A percentile compares a stretch with the other conserved stretches of the same genome.
phyloP scores from a whole-genome alignment of 2,888 invertebrate genomes.

The Plagodis pulveraria region DNA sequence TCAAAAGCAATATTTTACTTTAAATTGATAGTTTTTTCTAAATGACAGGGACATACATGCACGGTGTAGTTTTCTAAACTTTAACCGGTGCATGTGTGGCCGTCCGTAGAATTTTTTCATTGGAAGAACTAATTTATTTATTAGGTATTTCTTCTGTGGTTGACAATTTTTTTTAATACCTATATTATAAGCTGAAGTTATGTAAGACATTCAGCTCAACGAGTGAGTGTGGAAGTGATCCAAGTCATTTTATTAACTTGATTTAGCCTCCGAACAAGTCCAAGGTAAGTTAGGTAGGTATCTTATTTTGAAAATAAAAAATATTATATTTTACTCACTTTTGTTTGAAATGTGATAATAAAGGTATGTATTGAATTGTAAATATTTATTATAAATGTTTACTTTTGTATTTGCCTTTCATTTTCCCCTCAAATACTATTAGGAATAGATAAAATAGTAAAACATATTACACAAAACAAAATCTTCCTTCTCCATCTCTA shows the following conservation, averaged over 20 bases:
- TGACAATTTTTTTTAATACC: too few species aligned
- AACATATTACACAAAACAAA: too few species aligned
- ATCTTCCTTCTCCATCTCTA: too few species aligned
- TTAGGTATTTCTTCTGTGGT: too few species aligned
- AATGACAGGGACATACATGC: too few species aligned
- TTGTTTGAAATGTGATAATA: constrained; percentile 76
- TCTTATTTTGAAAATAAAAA: constrained; percentile 52
- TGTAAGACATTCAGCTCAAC: not conserved
- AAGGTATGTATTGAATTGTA: constrained; percentile 69
- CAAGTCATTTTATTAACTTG: constrained; percentile 1
- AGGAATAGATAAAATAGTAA: too few species aligned
- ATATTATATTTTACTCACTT: constrained; percentile 72
- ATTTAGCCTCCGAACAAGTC: constrained; percentile 30
- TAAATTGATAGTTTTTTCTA: too few species aligned
- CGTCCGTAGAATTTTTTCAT: too few species aligned
- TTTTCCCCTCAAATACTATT: constrained; percentile 8
- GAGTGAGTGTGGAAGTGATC: not conserved
- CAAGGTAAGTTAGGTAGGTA: constrained; percentile 56
- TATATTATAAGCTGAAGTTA: not conserved
- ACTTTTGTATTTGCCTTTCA: constrained; percentile 57
- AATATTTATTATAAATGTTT: constrained; percentile 81
- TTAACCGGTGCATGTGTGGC: too few species aligned
- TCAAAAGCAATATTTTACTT: too few species aligned
- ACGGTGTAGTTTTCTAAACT: too few species aligned
- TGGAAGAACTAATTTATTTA: too few species aligned